A percentile compares a stretch with the other conserved stretches of the same genome.
These are phyloP conservation scores for Tortrix viridana DNA, from an alignment of 2,888 invertebrate species.

Conservation along the genomic window DNA sequence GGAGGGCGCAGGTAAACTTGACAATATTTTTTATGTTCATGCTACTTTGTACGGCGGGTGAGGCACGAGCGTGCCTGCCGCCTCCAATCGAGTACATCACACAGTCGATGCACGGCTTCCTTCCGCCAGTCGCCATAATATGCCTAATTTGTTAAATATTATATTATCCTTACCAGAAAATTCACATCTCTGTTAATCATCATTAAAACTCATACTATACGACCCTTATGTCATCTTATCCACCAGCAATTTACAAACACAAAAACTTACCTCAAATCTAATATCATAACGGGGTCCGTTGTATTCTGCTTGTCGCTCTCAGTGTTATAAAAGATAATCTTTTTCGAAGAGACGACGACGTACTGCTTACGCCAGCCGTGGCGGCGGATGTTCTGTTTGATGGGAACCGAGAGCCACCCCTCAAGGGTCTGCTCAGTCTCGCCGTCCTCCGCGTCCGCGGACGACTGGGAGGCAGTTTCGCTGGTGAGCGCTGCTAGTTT, in stretches of 20 bases:
- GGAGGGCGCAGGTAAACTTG: too few species aligned
- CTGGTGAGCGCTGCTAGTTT: conserved; percentile 91
- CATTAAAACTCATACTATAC: too few species aligned
- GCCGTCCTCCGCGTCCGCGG: conserved; percentile 93
- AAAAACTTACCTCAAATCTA: conserved; percentile 92
- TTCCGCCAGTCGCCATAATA: too few species aligned
- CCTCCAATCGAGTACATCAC: too few species aligned
- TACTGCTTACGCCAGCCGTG: conserved; percentile 99
- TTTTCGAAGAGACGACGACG: conserved; percentile 97
- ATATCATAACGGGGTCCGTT: conserved; percentile 96
- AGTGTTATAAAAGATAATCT: conserved; percentile 98
- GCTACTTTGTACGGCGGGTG: too few species aligned
- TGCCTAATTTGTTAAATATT: too few species aligned
- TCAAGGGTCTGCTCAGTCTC: conserved; percentile 93
- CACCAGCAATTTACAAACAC: not conserved
- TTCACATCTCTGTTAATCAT: too few species aligned
- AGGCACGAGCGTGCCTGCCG: too few species aligned
- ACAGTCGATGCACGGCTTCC: too few species aligned
- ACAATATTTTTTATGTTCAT: too few species aligned
- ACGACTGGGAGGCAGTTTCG: conserved; percentile 96
- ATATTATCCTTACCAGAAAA: too few species aligned
- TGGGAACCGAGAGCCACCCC: conserved; percentile 98
- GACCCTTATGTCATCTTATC: too few species aligned
- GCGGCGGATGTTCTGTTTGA: conserved; percentile 96
- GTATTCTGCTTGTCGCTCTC: conserved; percentile 97